These are phyloP conservation scores for Shargacucullia verbasci DNA, from an alignment of 2,888 invertebrate genomes.

Conservation along the genomic window DNA sequence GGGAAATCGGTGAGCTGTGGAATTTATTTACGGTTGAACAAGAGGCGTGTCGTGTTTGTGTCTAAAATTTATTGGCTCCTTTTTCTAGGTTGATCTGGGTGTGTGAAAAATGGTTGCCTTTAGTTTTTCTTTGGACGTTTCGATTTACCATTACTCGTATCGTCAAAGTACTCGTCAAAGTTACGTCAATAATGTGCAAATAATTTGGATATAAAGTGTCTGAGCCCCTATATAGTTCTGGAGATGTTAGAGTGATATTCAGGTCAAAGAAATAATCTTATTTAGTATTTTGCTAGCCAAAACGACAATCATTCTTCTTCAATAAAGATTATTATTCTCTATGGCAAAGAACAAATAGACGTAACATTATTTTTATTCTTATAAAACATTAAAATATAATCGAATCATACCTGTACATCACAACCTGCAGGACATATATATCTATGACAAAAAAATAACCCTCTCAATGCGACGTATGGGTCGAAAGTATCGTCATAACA, in stretches of 20 bases:
- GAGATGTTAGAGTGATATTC: no score
- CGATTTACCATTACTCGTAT: no score
- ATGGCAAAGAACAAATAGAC: no score
- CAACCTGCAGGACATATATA: slow-evolving; percentile 7
- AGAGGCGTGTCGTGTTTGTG: slow-evolving; percentile 38
- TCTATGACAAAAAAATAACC: slow-evolving; percentile 34
- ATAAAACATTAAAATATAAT: not conserved
- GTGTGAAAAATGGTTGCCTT: slow-evolving; percentile 15
- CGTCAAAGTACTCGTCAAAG: no score
- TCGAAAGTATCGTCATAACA: slow-evolving; percentile 51
- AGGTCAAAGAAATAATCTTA: no score
- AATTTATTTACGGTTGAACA: slow-evolving; percentile 53
- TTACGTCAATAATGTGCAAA: no score
- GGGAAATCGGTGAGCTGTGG: slow-evolving; percentile 44
- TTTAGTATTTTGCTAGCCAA: no score
- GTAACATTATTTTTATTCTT: no score
- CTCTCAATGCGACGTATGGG: slow-evolving; percentile 30
- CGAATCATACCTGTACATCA: not conserved
- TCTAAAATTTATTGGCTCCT: slow-evolving; percentile 43
- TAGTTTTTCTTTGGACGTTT: slow-evolving; percentile 6
- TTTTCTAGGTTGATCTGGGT: slow-evolving; percentile 39
- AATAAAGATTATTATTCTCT: no score
- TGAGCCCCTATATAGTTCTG: no score
- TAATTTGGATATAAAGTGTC: no score
- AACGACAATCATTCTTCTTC: no score